Evolutionary conservation across 2,113 vertebrate genomes (phyloP).

Genomic region (Trematomus loennbergii): DNA sequence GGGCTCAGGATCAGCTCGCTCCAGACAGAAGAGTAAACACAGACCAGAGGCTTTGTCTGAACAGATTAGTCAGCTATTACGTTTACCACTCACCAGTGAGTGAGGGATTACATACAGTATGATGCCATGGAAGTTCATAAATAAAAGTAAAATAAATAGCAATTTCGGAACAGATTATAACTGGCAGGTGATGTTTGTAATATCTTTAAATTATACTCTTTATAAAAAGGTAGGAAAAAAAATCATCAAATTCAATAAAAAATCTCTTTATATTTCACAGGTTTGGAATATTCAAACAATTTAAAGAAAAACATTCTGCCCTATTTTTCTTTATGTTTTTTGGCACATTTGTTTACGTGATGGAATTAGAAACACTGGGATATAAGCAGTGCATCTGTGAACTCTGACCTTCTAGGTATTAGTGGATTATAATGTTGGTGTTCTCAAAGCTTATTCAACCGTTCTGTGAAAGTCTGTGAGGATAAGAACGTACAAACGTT

Average conservation of each 20-base stretch:
- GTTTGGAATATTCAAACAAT: background rate
- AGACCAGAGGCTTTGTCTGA: slow-evolving; percentile 65
- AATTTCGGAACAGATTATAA: background rate
- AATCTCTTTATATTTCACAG: background rate
- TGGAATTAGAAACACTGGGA: slow-evolving; percentile 5
- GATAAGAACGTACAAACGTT: slow-evolving; percentile 10
- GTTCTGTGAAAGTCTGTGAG: background rate
- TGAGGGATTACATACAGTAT: slow-evolving; percentile 27
- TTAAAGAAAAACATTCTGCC: background rate
- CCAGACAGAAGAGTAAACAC: slow-evolving; percentile 71
- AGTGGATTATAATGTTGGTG: slow-evolving; percentile 31
- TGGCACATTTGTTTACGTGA: background rate
- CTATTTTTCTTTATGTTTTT: background rate
- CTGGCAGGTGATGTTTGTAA: background rate
- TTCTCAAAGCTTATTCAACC: slow-evolving; percentile 44
- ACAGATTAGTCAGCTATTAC: slow-evolving; percentile 65
- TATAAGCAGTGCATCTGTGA: background rate
- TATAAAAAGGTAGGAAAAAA: background rate
- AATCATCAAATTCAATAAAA: background rate
- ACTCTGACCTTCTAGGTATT: slow-evolving; percentile 43
- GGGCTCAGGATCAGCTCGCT: slow-evolving; percentile 52
- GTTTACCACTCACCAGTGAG: slow-evolving; percentile 44
- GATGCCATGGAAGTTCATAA: slow-evolving; percentile 15
- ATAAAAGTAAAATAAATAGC: slow-evolving; percentile 12
- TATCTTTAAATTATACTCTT: background rate